phyloP scores from a whole-genome alignment of 2,113 vertebrate genomes.

The Apus apus region DNA sequence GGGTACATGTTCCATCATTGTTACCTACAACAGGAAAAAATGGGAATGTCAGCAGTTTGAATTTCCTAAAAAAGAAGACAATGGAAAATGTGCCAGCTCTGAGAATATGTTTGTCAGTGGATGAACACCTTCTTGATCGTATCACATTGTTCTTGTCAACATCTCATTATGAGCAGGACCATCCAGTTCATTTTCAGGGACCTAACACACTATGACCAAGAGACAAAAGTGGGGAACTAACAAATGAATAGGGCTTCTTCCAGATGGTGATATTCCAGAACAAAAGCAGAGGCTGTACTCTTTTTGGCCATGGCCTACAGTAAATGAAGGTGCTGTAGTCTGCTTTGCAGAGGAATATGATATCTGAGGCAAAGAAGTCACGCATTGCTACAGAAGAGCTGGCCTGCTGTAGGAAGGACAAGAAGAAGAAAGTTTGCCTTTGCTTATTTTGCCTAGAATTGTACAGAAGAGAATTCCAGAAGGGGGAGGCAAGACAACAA shows the following conservation, averaged over 20 bases:
- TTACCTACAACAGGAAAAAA: conserved; percentile 39
- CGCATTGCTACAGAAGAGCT: not conserved
- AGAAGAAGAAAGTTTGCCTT: not conserved
- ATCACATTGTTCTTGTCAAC: not conserved
- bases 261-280: not conserved
- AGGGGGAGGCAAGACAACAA: not conserved
- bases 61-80: not conserved
- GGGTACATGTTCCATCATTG: conserved; percentile 77
- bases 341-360: not conserved
- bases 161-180: not conserved
- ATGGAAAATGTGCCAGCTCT: not conserved
- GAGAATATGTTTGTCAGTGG: not conserved
- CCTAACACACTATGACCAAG: not conserved
- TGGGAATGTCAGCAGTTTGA: not conserved
- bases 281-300: not conserved
- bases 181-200: rapidly evolving
- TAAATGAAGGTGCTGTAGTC: not conserved
- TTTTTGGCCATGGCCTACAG: not conserved
- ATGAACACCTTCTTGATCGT: not conserved
- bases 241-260: not conserved
- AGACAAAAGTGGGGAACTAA: not conserved
- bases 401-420: not conserved
- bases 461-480: not conserved
- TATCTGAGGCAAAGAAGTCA: not conserved
- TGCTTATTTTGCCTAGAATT: not conserved